Base-by-base conservation (phyloP, 2,797 vertebrate species). In the Hydrophis major region DNA sequence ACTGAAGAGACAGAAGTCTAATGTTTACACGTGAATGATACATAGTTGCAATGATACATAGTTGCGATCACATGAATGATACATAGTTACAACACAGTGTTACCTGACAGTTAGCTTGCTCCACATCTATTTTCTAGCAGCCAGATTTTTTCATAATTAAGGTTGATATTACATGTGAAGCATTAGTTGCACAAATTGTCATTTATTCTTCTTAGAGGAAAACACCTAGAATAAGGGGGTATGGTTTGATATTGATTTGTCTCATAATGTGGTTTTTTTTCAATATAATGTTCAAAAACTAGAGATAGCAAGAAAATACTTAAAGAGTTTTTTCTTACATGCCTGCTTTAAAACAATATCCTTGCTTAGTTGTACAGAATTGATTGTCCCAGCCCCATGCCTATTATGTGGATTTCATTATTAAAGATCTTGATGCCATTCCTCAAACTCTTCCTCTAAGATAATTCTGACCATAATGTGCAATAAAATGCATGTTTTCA, bases 361-460 rank as follows among this genome's bases (percentile, higher is more conserved):
- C 13, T 2, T 3, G 28, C 63, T 69, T 37, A 74, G n/a, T 25
- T 90, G 6, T 4, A 87, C 0, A 91, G 6, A 0, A 16, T 94
- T 66, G 94, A 22, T 90, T 55, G 86, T 22, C 2, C 89, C 0
- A 88, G 47, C 83, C 93, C 95, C 86, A 74, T n/a, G 14, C 37
- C 47, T 1, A 3, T 25, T 10, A 74, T 47, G 78, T 57, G 89
- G 60, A 63, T 93, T 92, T 86, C 86, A 94, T 92, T 90, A 0
- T 90, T 63, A 69, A 69, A 89, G 94, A 63, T 60, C 91, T 93
- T 94, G 6, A 91, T 28, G 86, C 53, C 18, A 1, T 57, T 87
- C 4, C 86, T 95, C n/a, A 89, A 89, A 37, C 92, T 53, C 95
- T 22, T 90, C 18, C 53, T 89, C 53, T 57, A 66, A 18, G 8